Evolutionary conservation across 2,113 vertebrate species (phyloP), one percentile per base, ranked within the genome.

Genomic region (Brachirus orientalis): DNA sequence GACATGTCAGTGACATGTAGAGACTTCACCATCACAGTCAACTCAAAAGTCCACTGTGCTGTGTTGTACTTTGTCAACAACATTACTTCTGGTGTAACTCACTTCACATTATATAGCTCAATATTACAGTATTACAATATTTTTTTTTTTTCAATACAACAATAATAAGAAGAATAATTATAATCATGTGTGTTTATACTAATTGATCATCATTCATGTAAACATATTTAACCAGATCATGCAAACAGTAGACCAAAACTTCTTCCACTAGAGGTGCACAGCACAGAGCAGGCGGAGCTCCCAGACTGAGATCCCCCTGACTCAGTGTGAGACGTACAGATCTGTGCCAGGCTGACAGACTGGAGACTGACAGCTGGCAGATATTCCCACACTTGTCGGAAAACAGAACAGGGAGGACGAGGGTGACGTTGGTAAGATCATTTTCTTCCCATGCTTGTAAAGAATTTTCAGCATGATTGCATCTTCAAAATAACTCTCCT

Each of bases 201-300:
- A 76, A 88, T 89, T 91, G 87, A 89, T 91, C 90, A 89, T 93
- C 88, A 91, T 92, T 94, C 88, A 92, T 93, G 92, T 94, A 93
- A 93, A 93, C 90, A 93, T 91, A 90, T 86, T 90, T 88, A 87
- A 93, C 88, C 87, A 92, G 92, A 86, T 94, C 93, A 94, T 94
- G 92, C 93, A 94, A 91, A 94, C 91, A 90, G 84, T 91, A 90
- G 92, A 93, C 84, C 89, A 83, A 87, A 88, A 90, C 86, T 64
- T 91, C 84, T 90, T 94, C 89, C 88, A 92, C 90, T 43, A 88
- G 85, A 91, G 81, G 85, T 91, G 88, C 86, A 94, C 88, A 87
- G 87, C 88, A 92, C 90, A 87, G 86, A 89, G 89, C 74, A 84
- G 80, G 75, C 76, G 19, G 77, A 87, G 79, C 47, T 48, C 85